Evolutionary conservation across 2,797 vertebrate species (phyloP).

Genomic region (Urosaurus nigricauda): DNA sequence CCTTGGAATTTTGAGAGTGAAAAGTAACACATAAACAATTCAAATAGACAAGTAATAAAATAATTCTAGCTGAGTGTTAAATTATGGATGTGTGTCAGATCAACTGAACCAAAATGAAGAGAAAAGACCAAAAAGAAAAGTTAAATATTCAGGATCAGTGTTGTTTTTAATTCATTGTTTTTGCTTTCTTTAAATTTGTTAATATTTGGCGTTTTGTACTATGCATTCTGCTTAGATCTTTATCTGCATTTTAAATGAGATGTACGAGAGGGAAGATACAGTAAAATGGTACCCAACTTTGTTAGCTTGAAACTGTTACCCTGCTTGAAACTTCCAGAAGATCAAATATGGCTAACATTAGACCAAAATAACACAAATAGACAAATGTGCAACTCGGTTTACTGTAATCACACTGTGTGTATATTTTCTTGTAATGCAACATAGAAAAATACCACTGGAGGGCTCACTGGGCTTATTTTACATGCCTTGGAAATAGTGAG

Average conservation of each 20-base stretch:
- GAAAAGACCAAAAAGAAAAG: background rate
- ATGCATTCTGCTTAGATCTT: background rate
- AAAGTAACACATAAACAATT: background rate
- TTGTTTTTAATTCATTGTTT: background rate
- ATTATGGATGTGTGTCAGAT: background rate
- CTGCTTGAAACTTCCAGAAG: background rate
- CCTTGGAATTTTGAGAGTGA: background rate
- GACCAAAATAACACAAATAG: conserved; percentile 16
- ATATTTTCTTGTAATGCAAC: conserved; percentile 21
- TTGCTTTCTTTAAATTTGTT: background rate
- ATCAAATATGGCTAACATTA: conserved; percentile 21
- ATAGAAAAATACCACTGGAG: conserved; percentile 62
- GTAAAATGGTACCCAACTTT: conserved; percentile 14
- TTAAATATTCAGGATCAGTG: background rate
- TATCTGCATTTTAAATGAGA: background rate
- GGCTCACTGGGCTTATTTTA: conserved; percentile 44
- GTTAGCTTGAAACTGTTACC: conserved; percentile 26
- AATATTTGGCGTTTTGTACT: background rate
- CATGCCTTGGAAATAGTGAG: background rate
- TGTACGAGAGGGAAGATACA: conserved; percentile 9
- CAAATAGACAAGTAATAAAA: background rate
- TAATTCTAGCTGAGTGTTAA: background rate
- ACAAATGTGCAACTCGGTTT: background rate
- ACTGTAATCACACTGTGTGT: too few relatives aligned
- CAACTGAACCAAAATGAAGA: background rate